Conservation (phyloP, 2,113 vertebrate genomes). For the Sarotherodon lohbergeri region DNA sequence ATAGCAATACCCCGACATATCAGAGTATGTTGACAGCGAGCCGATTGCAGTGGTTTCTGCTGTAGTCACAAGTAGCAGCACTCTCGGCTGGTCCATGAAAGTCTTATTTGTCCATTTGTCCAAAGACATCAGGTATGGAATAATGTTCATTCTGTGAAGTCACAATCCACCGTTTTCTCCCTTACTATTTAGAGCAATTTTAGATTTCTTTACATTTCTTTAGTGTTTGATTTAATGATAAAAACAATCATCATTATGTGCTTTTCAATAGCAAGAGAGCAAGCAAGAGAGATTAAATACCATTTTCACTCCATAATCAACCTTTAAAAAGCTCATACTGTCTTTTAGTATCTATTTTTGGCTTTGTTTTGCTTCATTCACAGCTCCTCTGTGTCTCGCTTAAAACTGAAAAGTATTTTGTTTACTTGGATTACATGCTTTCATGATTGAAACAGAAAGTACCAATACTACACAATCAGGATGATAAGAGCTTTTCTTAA, state of each 20-base stretch:
- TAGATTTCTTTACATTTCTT: neutral
- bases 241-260: neutral
- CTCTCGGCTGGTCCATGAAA: neutral
- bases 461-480: neutral
- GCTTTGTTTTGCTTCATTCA: neutral
- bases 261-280: neutral
- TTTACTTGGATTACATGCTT: neutral
- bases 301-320: neutral
- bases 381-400: neutral
- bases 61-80: neutral
- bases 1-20: conserved; percentile 20
- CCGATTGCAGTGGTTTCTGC: conserved; percentile 35
- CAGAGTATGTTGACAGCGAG: conserved; percentile 9
- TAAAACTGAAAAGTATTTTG: neutral
- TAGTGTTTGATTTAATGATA: neutral
- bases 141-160: neutral
- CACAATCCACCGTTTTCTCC: neutral
- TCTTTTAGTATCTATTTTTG: neutral
- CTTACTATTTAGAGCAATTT: neutral
- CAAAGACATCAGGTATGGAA: neutral
- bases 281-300: neutral
- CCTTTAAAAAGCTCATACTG: neutral
- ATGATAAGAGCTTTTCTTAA: neutral
- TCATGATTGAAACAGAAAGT: neutral
- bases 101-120: neutral